Base-by-base conservation (phyloP, 2,888 invertebrate genomes). In the Dorcus parallelipipedus region DNA sequence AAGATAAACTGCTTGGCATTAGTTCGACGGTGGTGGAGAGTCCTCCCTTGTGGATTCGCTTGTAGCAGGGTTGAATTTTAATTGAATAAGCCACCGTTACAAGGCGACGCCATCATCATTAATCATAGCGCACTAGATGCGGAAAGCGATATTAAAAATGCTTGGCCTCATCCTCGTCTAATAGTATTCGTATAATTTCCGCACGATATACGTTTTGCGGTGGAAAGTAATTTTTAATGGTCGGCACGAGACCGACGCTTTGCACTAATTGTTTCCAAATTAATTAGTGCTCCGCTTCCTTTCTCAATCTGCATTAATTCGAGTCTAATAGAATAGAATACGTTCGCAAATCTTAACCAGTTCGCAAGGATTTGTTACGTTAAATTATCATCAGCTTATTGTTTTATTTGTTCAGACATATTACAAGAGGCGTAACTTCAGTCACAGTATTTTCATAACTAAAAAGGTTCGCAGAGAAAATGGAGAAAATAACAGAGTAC, bases 71-170 rank as follows among this genome's bases (percentile, higher is more conserved):
- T 54, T 59, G 60, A 64, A 62, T 65, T 65, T 67, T 64, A 67
- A 64, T 67, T 64, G 64, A 67, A 66, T 63, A 64, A 63, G 54
- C 64, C 60, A 58, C 62, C 57, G 59, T 57, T 54, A 59, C 64
- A 62, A 54, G 59, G 59, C 59, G 56, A 57, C 50, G 60, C 56
- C 58, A 45, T 53, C 58, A 58, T 62, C 61, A 64, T 67, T 67
- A 67, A 67, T 67, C 67, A 63, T 52, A 55, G 40, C 41, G 56
- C 54, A 54, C 59, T 52, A 58, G 61, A 65, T 59, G 63, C 53
- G 60, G 62, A 59, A 60, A 56, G 59, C 59, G 65, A 61, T 61
- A 66, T 64, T 64, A 62, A 66, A 63, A 63, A 59, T 54, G 61
- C 58, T 54, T 60, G 57, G 56, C 51, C 55, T 61, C 26, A 33